A percentile compares a stretch with the other conserved stretches of the same genome.
Conservation (phyloP, 2,797 vertebrate genomes). For the Tapirus indicus region DNA sequence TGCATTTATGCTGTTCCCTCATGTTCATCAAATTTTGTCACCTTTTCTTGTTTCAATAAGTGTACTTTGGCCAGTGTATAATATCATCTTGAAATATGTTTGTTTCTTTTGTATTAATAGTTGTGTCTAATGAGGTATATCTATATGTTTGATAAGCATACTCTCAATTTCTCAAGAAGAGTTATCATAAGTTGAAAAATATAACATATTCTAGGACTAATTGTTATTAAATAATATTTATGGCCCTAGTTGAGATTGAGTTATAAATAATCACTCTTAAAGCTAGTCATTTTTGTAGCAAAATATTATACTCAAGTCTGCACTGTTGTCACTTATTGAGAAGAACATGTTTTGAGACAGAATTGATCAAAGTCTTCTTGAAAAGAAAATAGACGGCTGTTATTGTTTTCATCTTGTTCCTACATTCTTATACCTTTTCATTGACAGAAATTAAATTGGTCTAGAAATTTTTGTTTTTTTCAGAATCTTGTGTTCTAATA, state of each 20-base stretch:
- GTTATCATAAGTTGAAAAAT: not conserved
- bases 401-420: not conserved
- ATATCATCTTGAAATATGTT: not conserved
- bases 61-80: not conserved
- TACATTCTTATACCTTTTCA: not conserved
- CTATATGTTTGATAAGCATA: not conserved
- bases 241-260: not conserved
- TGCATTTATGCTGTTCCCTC: not conserved
- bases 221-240: not conserved
- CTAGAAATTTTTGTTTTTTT: not conserved
- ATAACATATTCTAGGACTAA: not conserved
- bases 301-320: not conserved
- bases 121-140: not conserved
- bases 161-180: not conserved
- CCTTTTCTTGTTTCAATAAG: not conserved
- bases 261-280: not conserved
- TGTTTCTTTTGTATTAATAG: not conserved
- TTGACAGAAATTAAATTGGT: not conserved
- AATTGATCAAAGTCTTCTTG: not conserved
- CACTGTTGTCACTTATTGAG: not conserved
- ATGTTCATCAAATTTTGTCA: not conserved
- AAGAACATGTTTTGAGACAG: not conserved
- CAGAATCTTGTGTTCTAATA: not conserved
- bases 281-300: not conserved
- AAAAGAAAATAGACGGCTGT: not conserved